Conservation (phyloP, 1,140 invertebrate genomes). For the Propsilocerus akamusi region DNA sequence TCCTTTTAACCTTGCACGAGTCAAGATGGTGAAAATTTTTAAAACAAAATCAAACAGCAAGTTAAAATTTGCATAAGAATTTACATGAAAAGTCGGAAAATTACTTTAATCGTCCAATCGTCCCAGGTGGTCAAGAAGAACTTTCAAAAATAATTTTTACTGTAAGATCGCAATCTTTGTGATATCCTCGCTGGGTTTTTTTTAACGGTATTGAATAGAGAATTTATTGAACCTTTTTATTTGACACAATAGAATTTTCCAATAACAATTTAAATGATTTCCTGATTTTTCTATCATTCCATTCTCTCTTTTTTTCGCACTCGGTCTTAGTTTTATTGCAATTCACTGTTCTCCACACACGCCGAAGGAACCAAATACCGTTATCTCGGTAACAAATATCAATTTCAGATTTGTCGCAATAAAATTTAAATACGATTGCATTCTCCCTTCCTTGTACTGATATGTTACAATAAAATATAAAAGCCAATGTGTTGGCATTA, state of each 20-base stretch:
- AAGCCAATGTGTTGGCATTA: not conserved
- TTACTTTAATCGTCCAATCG: no score
- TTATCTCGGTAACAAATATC: conserved; percentile 3
- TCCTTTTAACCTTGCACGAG: not conserved
- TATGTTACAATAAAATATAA: conserved; percentile 1
- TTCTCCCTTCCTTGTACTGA: not conserved
- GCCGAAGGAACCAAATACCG: not conserved
- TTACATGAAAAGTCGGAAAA: not conserved
- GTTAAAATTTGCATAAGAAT: conserved; percentile 2
- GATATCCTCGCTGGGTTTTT: no score
- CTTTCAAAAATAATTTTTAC: no score
- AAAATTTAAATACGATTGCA: not conserved
- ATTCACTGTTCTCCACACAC: not conserved
- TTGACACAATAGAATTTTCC: not conserved
- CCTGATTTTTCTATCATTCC: not conserved
- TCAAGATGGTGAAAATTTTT: not conserved
- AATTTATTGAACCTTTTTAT: conserved; percentile 4
- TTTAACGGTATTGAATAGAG: no score
- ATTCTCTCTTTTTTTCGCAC: not conserved
- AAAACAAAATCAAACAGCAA: not conserved
- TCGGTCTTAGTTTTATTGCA: not conserved
- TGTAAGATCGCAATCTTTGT: no score
- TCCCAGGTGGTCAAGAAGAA: no score
- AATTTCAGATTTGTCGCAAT: conserved; percentile 3
- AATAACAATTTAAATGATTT: conserved; percentile 4